phyloP scores from a whole-genome alignment of 2,113 vertebrate species.

The Phainopepla nitens region DNA sequence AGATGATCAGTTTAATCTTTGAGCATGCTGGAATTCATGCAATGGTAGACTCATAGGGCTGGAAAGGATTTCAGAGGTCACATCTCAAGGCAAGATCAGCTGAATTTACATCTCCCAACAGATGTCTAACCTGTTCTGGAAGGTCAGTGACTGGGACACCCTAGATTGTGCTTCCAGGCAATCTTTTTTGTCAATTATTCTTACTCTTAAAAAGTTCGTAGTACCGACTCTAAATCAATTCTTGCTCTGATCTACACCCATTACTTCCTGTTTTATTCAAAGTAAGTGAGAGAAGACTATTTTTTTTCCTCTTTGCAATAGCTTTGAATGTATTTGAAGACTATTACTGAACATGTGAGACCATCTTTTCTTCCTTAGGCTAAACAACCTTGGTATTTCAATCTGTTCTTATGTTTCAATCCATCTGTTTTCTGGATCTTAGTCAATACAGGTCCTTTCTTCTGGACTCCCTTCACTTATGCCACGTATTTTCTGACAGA shows the following conservation, averaged over 20 bases:
- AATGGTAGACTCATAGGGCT: background rate
- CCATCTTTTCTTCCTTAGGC: background rate
- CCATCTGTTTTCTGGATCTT: background rate
- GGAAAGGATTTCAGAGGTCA: slow-evolving; percentile 11
- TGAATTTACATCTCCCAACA: background rate
- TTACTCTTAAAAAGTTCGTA: background rate
- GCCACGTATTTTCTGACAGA: background rate
- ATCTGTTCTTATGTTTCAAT: background rate
- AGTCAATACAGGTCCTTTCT: background rate
- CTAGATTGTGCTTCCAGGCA: background rate
- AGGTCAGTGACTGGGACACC: background rate
- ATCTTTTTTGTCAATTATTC: background rate
- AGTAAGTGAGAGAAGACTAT: background rate
- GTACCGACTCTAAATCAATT: background rate
- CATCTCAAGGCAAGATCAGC: background rate
- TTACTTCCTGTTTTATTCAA: background rate
- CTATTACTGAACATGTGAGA: fast-evolving
- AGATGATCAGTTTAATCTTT: background rate
- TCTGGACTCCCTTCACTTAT: background rate
- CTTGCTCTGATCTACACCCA: background rate
- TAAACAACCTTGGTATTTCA: background rate
- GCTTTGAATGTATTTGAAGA: background rate
- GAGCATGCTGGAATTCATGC: background rate
- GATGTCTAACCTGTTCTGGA: slow-evolving; percentile 9
- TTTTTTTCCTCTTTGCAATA: background rate